Evolutionary conservation across 1,140 invertebrate species (phyloP), one percentile per base, ranked within the genome.

Genomic region (Drosophila rufa): DNA sequence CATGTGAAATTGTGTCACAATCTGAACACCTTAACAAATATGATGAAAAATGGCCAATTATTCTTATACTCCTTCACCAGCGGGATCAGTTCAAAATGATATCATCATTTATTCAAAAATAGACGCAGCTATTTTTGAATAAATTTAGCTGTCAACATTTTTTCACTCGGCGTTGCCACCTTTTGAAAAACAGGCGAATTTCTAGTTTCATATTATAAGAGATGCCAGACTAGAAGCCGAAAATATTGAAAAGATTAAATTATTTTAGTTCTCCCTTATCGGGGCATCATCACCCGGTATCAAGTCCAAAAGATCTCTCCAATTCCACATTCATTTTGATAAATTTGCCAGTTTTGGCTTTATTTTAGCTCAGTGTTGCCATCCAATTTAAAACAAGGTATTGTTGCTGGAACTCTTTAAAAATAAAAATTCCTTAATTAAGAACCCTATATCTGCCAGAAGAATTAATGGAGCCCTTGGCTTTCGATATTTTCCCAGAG

Each of bases 401-500:
- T 25, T 25, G 3, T 25, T 27, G 8, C 14, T 36, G 1, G 17
- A 53, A 55, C 38, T 38, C 33, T 15, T 36, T 4, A 12, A 15
- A 3, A 38, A 15, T 7, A 33, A 33, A 9, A 33, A 33, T 9
- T 7, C 30, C 2, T 33, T 33, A 33, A 36, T 36, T 36, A 36
- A 36, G 33, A 36, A 9, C 11, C 33, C 8, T 4, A 11, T 11
- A 36, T 36, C 33, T 42, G 40, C 15, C 14, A 2, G 1, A 36
- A 55, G 19, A 55, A 40, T 36, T 4, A 56, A 30, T 11, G 22
- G 53, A 1, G 22, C 15, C 57, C 25, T n/a, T 30, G 25, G 40
- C n/a, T 17, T 25, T 46, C 25, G 12, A 59, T 27, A 56, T 56
- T 59, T 46, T 47, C 15, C 22, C 57, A 17, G 14, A 14, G 56